A percentile compares a stretch with the other conserved stretches of the same genome.
These are phyloP conservation scores for Shargacucullia verbasci DNA, from an alignment of 2,888 invertebrate species.

Conservation along the genomic window DNA sequence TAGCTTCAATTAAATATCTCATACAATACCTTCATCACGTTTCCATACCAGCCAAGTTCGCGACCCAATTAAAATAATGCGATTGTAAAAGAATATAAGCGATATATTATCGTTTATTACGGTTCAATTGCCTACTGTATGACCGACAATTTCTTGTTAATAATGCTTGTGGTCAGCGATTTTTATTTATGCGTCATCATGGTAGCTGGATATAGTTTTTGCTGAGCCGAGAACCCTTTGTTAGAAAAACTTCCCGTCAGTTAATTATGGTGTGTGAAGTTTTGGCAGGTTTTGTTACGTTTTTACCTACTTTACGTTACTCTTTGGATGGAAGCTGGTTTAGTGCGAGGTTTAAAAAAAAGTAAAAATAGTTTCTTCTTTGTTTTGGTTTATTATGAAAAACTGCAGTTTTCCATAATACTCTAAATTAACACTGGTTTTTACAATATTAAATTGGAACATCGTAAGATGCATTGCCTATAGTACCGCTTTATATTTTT, in stretches of 20 bases:
- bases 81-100: slow-evolving; percentile 45
- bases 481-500: too few species aligned
- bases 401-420: too few species aligned
- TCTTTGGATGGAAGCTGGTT: slow-evolving; percentile 41
- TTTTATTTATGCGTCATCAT: slow-evolving; percentile 71
- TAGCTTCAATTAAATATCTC: slow-evolving; percentile 34
- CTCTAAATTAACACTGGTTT: too few species aligned
- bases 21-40: slow-evolving; percentile 19
- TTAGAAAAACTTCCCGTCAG: slow-evolving; percentile 75
- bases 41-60: slow-evolving; percentile 27
- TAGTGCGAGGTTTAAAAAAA: slow-evolving; percentile 43
- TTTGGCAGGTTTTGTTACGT: slow-evolving; percentile 68
- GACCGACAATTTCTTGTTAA: slow-evolving; percentile 54
- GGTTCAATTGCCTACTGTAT: slow-evolving; percentile 46
- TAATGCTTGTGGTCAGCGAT: slow-evolving; percentile 40
- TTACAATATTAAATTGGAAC: too few species aligned
- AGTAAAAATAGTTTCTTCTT: slow-evolving; percentile 45
- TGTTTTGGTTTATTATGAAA: slow-evolving; percentile 27
- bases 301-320: slow-evolving; percentile 53
- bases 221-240: slow-evolving; percentile 63
- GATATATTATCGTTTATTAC: slow-evolving; percentile 45
- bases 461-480: too few species aligned
- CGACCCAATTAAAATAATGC: slow-evolving; percentile 52
- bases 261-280: slow-evolving; percentile 77
- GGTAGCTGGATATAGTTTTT: slow-evolving; percentile 73